Evolutionary conservation across 2,888 invertebrate species (phyloP), one percentile per base, ranked within the genome.

Genomic region (Portevinia maculata): DNA sequence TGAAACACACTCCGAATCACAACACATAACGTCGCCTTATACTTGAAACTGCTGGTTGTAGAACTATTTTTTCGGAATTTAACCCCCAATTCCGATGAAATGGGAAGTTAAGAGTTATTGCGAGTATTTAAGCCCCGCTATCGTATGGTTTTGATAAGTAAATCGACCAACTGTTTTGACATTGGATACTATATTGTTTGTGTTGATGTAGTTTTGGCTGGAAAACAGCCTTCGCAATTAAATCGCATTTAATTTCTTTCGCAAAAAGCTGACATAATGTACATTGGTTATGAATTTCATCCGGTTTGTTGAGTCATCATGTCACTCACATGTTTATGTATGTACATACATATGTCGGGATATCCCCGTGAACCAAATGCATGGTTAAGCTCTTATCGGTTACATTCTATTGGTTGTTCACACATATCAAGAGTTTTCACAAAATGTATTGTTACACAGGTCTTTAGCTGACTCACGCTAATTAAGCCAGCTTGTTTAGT

Each of bases 391-490:
- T 57, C 67, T 67, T 67, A 67, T 67, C 55, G 34, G 15, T 13
- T 17, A 37, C n/a, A n/a, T 55, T 32, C 44, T 65, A 34, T 67
- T 30, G 52, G 41, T 41, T 41, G 28, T 39, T 50, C 24, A 15
- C 39, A 28, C 39, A 39, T 57, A 41, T 21, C 24, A 15, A 57
- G 28, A 15, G 8, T 13, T n/a, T n/a, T n/a, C n/a, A 32, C 37
- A 55, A 55, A 37, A 5, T 24, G 44, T 55, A 41, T 17, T 52
- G 37, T 44, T 48, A 48, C 28, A n/a, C 34, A 48, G 71, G 24
- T 32, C 30, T 24, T 71, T 62, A 73, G 53, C 53, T 73, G 71
- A 73, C 34, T 73, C 71, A 62, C 28, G 62, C 34, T 73, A 62
- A 73, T 53, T 53, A 55, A 44, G 55, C 34, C 11, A 17, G 28